phyloP scores from a whole-genome alignment of 1,140 invertebrate genomes.

The Drosophila lacertosa region DNA sequence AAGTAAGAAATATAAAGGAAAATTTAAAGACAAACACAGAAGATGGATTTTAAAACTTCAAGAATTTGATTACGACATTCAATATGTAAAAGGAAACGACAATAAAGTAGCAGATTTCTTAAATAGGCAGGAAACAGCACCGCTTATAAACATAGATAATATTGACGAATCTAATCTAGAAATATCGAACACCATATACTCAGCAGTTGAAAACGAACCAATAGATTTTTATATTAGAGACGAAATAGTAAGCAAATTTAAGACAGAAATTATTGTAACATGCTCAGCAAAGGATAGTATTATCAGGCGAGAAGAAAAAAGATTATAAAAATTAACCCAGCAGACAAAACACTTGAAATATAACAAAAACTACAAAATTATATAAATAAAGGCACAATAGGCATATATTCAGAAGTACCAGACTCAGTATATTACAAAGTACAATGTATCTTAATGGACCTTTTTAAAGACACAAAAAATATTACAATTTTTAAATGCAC shows the following conservation, averaged over 20 bases:
- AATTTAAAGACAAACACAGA: neutral
- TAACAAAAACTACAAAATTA: neutral
- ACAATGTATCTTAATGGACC: neutral
- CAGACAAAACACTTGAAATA: neutral
- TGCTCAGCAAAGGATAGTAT: neutral
- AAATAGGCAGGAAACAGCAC: slow-evolving; percentile 1
- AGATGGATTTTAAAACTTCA: slow-evolving; percentile 1
- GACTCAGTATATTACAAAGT: neutral
- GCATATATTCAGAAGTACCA: neutral
- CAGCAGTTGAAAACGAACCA: slow-evolving; percentile 2
- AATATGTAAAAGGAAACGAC: neutral
- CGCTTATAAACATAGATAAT: neutral
- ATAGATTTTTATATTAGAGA: slow-evolving; percentile 5
- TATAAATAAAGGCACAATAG: neutral
- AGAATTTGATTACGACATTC: neutral
- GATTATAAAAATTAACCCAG: neutral
- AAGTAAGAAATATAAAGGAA: no score
- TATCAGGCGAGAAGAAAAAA: neutral
- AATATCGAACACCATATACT: neutral
- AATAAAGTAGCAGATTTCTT: slow-evolving; percentile 9
- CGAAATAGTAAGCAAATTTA: neutral
- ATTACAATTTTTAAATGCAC: slow-evolving; percentile 8
- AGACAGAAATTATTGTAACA: neutral
- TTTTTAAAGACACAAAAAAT: neutral
- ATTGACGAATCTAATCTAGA: neutral